Percentiles rank a stretch among this genome's conserved stretches.
Evolutionary conservation across 2,797 vertebrate species (phyloP).

Genomic region (Moxostoma hubbsi): DNA sequence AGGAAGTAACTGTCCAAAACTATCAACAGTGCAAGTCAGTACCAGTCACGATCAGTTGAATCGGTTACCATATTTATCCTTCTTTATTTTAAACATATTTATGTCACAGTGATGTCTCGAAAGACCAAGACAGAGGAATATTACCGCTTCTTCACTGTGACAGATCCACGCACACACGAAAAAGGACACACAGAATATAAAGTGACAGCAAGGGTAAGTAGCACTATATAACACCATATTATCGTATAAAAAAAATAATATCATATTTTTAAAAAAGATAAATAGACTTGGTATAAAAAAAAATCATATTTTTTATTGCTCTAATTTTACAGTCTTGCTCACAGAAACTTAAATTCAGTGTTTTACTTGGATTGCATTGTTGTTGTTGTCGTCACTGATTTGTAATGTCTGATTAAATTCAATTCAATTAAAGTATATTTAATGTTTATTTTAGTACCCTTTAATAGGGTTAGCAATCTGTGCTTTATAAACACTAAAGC

Average conservation of each 20-base stretch:
- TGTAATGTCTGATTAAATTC: not conserved
- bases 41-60: slow-evolving; percentile 4
- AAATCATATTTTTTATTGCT: too few species aligned
- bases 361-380: not conserved
- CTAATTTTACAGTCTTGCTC: too few species aligned
- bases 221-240: not conserved
- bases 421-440: not conserved
- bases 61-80: not conserved
- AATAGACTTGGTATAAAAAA: too few species aligned
- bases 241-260: not conserved
- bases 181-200: slow-evolving; percentile 92
- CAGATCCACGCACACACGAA: slow-evolving; percentile 86
- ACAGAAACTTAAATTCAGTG: not conserved
- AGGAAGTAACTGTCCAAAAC: slow-evolving; percentile 47
- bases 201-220: slow-evolving; percentile 86
- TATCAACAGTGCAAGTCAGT: slow-evolving; percentile 23
- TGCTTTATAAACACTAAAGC: slow-evolving; percentile 7
- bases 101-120: slow-evolving; percentile 79
- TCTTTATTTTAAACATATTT: not conserved
- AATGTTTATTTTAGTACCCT: too few species aligned
- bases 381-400: not conserved
- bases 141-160: slow-evolving; percentile 83
- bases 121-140: slow-evolving; percentile 83
- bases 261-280: too few species aligned
- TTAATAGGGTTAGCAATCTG: not conserved